Evolutionary conservation across 2,113 vertebrate genomes (phyloP).

Genomic region (Colinus virginianus): DNA sequence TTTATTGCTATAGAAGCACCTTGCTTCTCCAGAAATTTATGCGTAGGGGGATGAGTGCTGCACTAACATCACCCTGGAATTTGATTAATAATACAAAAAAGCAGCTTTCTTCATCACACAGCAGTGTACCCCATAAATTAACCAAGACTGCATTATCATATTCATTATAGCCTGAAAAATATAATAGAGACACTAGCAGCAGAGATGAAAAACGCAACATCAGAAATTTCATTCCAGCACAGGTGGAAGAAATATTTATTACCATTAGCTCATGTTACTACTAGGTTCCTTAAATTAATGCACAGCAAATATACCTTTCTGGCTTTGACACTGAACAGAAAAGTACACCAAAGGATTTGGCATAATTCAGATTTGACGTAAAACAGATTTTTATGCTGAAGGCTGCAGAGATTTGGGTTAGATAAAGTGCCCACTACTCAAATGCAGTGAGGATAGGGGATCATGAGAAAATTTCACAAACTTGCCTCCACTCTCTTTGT

Average conservation of each 20-base stretch:
- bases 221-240: constrained; percentile 53
- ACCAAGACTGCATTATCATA: constrained; percentile 56
- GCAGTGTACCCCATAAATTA: constrained; percentile 52
- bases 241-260: constrained; percentile 62
- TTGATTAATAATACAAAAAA: constrained; percentile 52
- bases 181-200: constrained; percentile 37
- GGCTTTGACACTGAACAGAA: constrained; percentile 26
- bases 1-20: neutral
- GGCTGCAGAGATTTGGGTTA: neutral
- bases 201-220: constrained; percentile 61
- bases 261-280: neutral
- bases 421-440: neutral
- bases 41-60: neutral
- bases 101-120: neutral
- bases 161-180: constrained; percentile 63
- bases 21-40: neutral
- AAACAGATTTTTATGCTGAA: neutral
- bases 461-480: neutral
- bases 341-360: neutral
- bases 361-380: no score
- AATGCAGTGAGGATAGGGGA: neutral
- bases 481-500: neutral
- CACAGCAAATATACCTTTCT: constrained; percentile 40
- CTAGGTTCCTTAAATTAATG: constrained; percentile 46
- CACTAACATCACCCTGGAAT: neutral